A percentile compares a stretch with the other conserved stretches of the same genome.
phyloP scores from a whole-genome alignment of 2,113 vertebrate species.

The Galemys pyrenaicus region DNA sequence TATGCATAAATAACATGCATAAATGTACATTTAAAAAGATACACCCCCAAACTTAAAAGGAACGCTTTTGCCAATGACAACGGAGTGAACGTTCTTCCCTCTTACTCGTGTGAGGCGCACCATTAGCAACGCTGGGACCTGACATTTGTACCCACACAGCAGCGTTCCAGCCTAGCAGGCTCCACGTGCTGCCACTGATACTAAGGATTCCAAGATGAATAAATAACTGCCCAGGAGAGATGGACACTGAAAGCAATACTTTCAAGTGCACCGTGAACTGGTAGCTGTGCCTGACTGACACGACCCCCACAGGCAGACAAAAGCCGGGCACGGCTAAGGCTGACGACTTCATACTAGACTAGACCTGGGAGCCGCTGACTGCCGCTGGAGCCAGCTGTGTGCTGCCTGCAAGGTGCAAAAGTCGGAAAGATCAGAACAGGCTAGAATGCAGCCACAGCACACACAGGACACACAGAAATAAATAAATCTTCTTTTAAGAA shows the following conservation, averaged over 20 bases:
- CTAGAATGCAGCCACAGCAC: neutral
- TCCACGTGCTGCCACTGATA: rapidly evolving
- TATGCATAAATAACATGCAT: neutral
- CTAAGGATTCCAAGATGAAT: neutral
- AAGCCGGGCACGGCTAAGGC: neutral
- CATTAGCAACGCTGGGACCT: neutral
- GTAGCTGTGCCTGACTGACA: neutral
- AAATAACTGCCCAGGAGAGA: neutral
- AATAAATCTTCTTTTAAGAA: too few relatives aligned
- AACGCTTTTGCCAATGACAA: neutral
- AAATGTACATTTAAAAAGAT: neutral
- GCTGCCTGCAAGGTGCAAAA: rapidly evolving
- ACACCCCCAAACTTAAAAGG: neutral
- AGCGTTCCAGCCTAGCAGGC: rapidly evolving
- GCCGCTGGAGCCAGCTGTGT: neutral
- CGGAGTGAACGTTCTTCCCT: rapidly evolving
- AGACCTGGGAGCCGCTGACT: neutral
- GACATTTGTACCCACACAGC: rapidly evolving
- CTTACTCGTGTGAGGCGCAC: neutral
- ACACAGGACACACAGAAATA: neutral
- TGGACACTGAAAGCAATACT: neutral
- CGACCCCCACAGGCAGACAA: neutral
- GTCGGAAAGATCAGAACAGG: neutral
- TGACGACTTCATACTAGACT: neutral
- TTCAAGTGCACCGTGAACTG: neutral